Percentiles rank a stretch among this genome's conserved stretches.
These are phyloP conservation scores for Octodonta nipae DNA, from an alignment of 2,888 invertebrate genomes.

Conservation along the genomic window DNA sequence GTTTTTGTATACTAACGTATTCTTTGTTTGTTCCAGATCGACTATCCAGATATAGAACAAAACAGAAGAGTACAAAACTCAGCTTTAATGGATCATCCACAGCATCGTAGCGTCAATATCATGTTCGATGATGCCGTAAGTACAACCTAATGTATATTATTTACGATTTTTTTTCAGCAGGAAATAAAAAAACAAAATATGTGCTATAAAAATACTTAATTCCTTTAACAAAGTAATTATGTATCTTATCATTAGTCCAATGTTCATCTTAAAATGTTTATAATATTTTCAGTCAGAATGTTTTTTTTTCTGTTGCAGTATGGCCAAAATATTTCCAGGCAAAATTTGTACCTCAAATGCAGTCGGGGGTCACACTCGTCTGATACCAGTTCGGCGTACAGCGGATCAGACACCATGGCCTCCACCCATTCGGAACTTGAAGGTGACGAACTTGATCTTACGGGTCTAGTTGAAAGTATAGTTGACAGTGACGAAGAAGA, in stretches of 20 bases:
- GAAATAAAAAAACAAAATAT: too few species aligned
- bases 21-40: constrained; percentile 61
- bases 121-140: constrained; percentile 33
- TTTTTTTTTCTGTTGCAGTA: constrained; percentile 19
- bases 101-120: constrained; percentile 30
- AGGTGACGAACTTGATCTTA: constrained; percentile 74
- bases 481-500: constrained; percentile 94
- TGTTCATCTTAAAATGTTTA: too few species aligned
- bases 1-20: too few species aligned
- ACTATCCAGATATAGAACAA: constrained; percentile 49
- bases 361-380: constrained; percentile 75
- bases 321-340: constrained; percentile 30
- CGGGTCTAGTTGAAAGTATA: constrained; percentile 86
- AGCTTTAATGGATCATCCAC: constrained; percentile 32
- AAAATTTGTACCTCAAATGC: constrained; percentile 48
- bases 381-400: constrained; percentile 92
- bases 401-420: constrained; percentile 92
- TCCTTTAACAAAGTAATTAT: too few species aligned
- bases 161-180: background rate
- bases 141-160: constrained; percentile 7
- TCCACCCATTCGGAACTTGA: constrained; percentile 76
- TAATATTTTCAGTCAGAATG: too few species aligned
- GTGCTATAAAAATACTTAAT: too few species aligned
- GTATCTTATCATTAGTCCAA: too few species aligned
- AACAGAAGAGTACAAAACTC: constrained; percentile 29